Conservation (phyloP, 2,888 invertebrate species). For the Drosophila affinis region DNA sequence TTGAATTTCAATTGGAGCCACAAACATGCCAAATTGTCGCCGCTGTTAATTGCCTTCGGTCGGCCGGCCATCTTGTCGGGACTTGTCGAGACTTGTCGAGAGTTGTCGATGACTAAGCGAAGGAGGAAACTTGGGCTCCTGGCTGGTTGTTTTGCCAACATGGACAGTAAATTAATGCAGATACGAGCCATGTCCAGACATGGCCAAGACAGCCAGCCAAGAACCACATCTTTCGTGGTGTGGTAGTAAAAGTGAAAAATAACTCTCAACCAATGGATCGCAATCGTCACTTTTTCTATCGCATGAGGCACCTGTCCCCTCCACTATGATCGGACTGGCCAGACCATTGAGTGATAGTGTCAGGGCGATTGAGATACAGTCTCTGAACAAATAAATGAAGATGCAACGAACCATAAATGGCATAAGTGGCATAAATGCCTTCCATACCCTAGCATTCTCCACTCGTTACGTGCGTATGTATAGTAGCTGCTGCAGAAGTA, state of each 20-base stretch:
- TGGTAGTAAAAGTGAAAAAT: conserved; percentile 44
- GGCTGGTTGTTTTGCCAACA: conserved; percentile 26
- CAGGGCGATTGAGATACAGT: background rate
- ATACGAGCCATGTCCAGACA: conserved; percentile 34
- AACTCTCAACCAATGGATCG: conserved; percentile 22
- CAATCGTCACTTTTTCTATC: conserved; percentile 33
- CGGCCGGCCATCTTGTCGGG: conserved; percentile 49
- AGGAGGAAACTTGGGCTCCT: conserved; percentile 18
- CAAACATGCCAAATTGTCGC: conserved; percentile 61
- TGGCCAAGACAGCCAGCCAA: conserved; percentile 2
- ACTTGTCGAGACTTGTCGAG: conserved; percentile 17
- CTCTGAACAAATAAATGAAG: conserved; percentile 71
- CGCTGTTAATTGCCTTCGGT: conserved; percentile 60
- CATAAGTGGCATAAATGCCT: conserved; percentile 43
- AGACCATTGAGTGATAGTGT: conserved; percentile 25
- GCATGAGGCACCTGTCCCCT: conserved; percentile 37
- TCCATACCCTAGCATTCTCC: conserved; percentile 57
- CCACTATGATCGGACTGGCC: conserved; percentile 2
- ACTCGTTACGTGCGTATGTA: conserved; percentile 54
- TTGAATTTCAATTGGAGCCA: conserved; percentile 61
- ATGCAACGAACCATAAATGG: conserved; percentile 69
- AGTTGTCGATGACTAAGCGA: conserved; percentile 58
- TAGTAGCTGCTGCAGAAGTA: conserved; percentile 22
- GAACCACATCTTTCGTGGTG: background rate
- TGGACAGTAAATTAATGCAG: conserved; percentile 68